Evolutionary conservation across 2,888 invertebrate species (phyloP), one percentile per base, ranked within the genome.

Genomic region (Leucophenga montana): DNA sequence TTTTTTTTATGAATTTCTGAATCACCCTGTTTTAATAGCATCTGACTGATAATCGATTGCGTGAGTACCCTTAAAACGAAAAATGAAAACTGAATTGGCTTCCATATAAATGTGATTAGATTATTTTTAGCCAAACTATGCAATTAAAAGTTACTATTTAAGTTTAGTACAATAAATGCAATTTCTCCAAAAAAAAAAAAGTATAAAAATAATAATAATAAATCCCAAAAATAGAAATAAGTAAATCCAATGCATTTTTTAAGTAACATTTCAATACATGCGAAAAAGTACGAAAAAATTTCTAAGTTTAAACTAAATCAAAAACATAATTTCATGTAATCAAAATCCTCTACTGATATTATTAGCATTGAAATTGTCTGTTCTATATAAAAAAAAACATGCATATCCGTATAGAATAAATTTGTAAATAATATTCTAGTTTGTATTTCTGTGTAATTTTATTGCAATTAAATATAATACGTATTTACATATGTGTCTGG

Each of bases 31-130:
- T n/a, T n/a, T n/a, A n/a, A n/a, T n/a, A n/a, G n/a, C n/a, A n/a
- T n/a, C n/a, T n/a, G n/a, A n/a, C n/a, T n/a, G n/a, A n/a, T n/a
- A n/a, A n/a, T n/a, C n/a, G n/a, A n/a, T n/a, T n/a, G n/a, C n/a
- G n/a, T n/a, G n/a, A n/a, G n/a, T n/a, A n/a, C n/a, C n/a, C n/a
- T n/a, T n/a, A n/a, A n/a, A 50, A 50, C 6, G n/a, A 46, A 62
- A 13, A n/a, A 33, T 44, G 18, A 20, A 48, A 64, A 64, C 22
- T 64, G 27, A 64, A 64, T 64, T 22, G 62, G 48, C 20, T 46
- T 64, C n/a, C 22, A 48, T 64, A 46, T 64, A 64, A 48, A 48
- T 64, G 62, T 64, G 62, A 64, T 64, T 64, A 64, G 46, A 20
- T 39, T 13, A 39, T 39, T 16, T 46, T n/a, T 50, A 50, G 50